Evolutionary conservation across 2,113 vertebrate genomes (phyloP).

Genomic region (Poicephalus meyeri): DNA sequence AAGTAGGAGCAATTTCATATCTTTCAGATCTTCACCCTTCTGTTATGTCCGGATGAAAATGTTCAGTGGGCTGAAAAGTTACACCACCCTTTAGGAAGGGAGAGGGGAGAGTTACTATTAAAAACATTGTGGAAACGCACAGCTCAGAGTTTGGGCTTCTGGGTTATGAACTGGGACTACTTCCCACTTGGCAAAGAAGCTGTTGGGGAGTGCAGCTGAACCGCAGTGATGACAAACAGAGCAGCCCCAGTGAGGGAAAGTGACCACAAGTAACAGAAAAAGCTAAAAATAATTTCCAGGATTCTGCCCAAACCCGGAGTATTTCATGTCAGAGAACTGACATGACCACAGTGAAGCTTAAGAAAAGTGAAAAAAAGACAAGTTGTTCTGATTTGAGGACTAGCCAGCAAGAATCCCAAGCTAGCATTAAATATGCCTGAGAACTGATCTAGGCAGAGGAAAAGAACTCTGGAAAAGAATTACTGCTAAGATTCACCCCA

Average conservation of each 20-base stretch:
- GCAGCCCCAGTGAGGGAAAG: rapidly evolving
- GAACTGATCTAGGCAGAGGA: neutral
- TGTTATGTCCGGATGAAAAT: neutral
- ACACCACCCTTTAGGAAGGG: neutral
- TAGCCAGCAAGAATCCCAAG: neutral
- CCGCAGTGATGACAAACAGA: neutral
- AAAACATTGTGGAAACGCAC: neutral
- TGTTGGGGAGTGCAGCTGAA: neutral
- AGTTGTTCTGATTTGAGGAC: neutral
- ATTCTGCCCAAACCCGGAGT: neutral
- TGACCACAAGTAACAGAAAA: neutral
- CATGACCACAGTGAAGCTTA: neutral
- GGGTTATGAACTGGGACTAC: rapidly evolving
- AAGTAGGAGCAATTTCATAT: neutral
- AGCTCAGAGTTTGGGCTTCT: neutral
- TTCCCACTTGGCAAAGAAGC: neutral
- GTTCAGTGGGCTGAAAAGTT: neutral
- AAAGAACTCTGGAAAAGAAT: neutral
- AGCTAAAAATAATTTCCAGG: neutral
- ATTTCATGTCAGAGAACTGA: neutral
- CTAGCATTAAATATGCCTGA: neutral
- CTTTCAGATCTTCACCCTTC: neutral
- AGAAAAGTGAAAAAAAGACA: neutral
- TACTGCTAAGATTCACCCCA: neutral
- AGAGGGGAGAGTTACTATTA: neutral